Evolutionary conservation across 2,888 invertebrate genomes (phyloP), one percentile per base, ranked within the genome.

Genomic region (Lordiphosa andalusiaca): DNA sequence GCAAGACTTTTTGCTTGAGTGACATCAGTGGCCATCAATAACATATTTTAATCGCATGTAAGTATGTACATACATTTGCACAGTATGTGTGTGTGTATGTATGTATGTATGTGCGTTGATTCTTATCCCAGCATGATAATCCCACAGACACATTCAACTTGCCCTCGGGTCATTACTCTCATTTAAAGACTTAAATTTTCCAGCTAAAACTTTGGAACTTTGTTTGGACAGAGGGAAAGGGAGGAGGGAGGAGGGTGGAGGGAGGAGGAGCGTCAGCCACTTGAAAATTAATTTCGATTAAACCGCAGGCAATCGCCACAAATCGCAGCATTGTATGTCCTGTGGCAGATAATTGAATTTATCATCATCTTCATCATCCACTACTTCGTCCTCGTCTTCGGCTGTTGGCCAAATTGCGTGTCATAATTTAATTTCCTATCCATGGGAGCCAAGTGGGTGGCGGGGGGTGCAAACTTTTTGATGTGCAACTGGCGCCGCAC

Each of bases 271-370:
- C 40, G 41, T 21, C 39, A 55, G 68, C 59, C 66, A 69, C 63
- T 75, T 69, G 67, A 74, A 74, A 77, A 67, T 74, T 77, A 67
- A 74, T 74, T 71, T 77, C 40, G 56, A 74, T 51, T 40, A 63
- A 72, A 70, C 78, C 78, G 64, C 75, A 67, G 78, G 75, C 78
- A 59, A 60, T 75, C 37, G 64, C 56, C 61, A 50, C 46, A 47
- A 48, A 49, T 57, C 12, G 33, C 35, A 41, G 61, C 48, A 19
- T 35, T 40, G 49, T 39, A 40, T 47, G 30, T 49, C 49, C 41
- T 19, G 16, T 52, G 53, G 23, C 58, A 53, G 54, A 65, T 75
- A 78, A 75, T 75, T 75, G 68, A 75, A 75, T 75, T 70, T 57
- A 66, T 50, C 61, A 47, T 44, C 58, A 37, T 64, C 44, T 49